Evolutionary conservation across 2,797 vertebrate species (phyloP), one percentile per base, ranked within the genome.

Genomic region (Cynodonichthys magdalenae): DNA sequence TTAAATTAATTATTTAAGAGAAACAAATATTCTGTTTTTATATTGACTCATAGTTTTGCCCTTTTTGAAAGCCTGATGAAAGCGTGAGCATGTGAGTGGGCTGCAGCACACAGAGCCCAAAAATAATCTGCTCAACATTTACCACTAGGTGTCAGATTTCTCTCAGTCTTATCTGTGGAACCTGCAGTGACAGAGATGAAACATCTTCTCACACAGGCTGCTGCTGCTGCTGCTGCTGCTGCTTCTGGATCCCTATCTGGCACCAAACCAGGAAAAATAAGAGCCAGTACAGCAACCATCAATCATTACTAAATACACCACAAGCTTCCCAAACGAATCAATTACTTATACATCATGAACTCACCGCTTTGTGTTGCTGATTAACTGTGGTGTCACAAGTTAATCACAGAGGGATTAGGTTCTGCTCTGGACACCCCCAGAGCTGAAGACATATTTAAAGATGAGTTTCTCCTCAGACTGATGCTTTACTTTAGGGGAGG

Each of bases 81-180:
- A 31, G 8, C 29, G 5, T 6, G 5, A 34, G 9, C 6, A 10
- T 34, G 29, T 8, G 31, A 41, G 11, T 15, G 4, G 9, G 39
- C 9, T 41, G 39, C 11, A 41, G 39, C 9, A 31, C 12, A 39
- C 11, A 3, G 11, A 14, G 11, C 4, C 39, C 20, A 12, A 10
- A 15, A 11, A 44, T 3, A n/a, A 5, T 39, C 44, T 56, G 17
- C 57, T 46, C 58, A 17, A 18, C 54, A 8, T 57, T 58, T 15
- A 36, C 90, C 91, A 91, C 90, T 87, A 93, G 92, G 65, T 88
- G 90, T 85, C 92, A 91, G 66, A 42, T 82, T 77, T 69, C 66
- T 65, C 79, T 79, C 65, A 45, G 53, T 52, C 3, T 55, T 62
- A 1, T 24, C n/a, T 3, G n/a, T 31, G 7, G 41, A 53, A 46